Evolutionary conservation across 2,797 vertebrate genomes (phyloP).

Genomic region (Hapalemur alaotrensis): DNA sequence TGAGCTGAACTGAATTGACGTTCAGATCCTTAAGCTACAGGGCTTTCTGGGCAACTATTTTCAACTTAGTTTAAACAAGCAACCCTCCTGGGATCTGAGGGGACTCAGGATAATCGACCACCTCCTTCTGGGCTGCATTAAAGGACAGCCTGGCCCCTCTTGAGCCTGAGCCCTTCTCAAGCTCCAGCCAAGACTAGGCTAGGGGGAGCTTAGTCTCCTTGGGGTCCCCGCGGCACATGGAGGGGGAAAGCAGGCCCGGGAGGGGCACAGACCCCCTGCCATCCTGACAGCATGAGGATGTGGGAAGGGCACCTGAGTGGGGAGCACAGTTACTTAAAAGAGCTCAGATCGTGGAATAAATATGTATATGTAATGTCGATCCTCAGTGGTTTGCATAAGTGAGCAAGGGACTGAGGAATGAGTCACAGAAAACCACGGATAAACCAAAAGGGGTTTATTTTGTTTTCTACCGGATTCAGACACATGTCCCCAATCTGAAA

Average conservation of each 20-base stretch:
- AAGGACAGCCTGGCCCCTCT: neutral
- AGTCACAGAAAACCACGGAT: neutral
- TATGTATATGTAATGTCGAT: neutral
- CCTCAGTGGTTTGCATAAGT: neutral
- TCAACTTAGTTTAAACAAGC: slow-evolving; percentile 6
- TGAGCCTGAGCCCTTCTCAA: neutral
- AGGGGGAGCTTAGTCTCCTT: neutral
- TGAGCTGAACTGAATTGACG: neutral
- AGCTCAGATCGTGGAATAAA: neutral
- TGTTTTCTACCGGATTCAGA: neutral
- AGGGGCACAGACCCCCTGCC: neutral
- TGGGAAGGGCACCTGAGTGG: no score
- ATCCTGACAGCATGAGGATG: neutral
- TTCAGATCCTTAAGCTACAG: neutral
- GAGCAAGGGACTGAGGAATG: neutral
- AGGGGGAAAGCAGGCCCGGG: neutral
- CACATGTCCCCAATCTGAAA: neutral
- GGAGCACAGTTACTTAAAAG: neutral
- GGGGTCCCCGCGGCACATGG: rapidly evolving
- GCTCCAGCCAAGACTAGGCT: neutral
- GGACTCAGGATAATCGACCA: neutral
- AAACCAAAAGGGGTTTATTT: neutral
- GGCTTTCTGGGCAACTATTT: neutral
- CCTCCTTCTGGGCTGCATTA: neutral
- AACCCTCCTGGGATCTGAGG: neutral